Evolutionary conservation across 2,797 vertebrate species (phyloP), one percentile per base, ranked within the genome.

Genomic region (Protosalanx chinensis): DNA sequence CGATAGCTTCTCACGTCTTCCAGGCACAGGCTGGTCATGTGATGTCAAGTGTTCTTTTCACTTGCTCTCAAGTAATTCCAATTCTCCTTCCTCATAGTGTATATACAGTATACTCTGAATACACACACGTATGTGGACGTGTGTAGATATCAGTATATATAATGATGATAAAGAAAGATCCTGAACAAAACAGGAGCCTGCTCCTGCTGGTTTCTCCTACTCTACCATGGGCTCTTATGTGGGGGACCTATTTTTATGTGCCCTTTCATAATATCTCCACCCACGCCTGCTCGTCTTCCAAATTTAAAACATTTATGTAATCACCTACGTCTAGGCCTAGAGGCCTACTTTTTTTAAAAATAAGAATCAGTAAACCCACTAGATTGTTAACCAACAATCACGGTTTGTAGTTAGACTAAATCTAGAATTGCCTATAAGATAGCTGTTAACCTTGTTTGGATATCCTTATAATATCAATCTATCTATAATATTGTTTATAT

Each of bases 211-310:
- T 27, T n/a, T 66, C 49, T 37, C 67, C 33, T 57, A 59, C 63
- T 72, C 65, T 79, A 76, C 72, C 53, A 68, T 62, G 75, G 72
- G 77, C 74, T 46, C 6, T 75, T 72, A 70, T 77, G 77, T 74
- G 71, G 64, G 70, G 77, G 76, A 78, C 74, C 78, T 78, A 66
- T 72, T 84, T 80, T 71, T 64, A 66, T 70, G 72, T 74, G 68
- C 71, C 72, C 75, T 68, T 76, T 83, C 76, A 79, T 84, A 82
- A 79, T 79, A 76, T 73, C 71, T 75, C 72, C 68, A 72, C 80
- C 79, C 78, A 84, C 82, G 73, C 74, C 57, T 68, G 77, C 74
- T 70, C 69, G 16, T 77, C 59, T 72, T 33, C 70, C 62, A 33
- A 58, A 58, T 65, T 72, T 65, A 62, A 58, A 57, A 29, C 29